phyloP scores from a whole-genome alignment of 2,113 vertebrate genomes.

The Cariama cristata region DNA sequence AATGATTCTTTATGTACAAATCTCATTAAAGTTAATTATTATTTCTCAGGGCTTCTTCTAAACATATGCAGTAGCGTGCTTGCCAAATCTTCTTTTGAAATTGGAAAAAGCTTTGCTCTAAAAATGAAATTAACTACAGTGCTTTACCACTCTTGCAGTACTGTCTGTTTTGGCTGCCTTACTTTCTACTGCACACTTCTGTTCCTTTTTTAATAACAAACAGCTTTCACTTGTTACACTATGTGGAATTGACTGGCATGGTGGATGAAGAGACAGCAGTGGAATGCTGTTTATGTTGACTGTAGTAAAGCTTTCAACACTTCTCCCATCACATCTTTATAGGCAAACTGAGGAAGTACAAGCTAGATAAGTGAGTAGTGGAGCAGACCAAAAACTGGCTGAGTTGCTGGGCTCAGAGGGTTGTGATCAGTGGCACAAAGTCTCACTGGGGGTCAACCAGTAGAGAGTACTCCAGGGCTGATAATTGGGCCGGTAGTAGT shows the following conservation, averaged over 20 bases:
- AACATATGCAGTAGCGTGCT: neutral
- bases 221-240: neutral
- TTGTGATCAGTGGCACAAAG: neutral
- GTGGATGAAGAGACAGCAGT: neutral
- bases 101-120: neutral
- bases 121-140: neutral
- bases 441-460: neutral
- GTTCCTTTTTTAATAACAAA: neutral
- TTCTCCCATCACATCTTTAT: neutral
- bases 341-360: neutral
- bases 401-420: neutral
- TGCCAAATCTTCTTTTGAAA: neutral
- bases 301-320: neutral
- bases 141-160: neutral
- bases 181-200: neutral
- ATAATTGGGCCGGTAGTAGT: neutral
- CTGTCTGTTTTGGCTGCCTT: neutral
- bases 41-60: neutral
- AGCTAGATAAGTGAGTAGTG: neutral
- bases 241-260: neutral
- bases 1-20: neutral
- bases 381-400: accelerated
- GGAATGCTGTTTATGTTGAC: neutral
- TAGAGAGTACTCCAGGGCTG: too few species aligned
- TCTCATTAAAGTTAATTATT: neutral